Conservation (phyloP, 2,888 invertebrate species). For the Eulithis testata region DNA sequence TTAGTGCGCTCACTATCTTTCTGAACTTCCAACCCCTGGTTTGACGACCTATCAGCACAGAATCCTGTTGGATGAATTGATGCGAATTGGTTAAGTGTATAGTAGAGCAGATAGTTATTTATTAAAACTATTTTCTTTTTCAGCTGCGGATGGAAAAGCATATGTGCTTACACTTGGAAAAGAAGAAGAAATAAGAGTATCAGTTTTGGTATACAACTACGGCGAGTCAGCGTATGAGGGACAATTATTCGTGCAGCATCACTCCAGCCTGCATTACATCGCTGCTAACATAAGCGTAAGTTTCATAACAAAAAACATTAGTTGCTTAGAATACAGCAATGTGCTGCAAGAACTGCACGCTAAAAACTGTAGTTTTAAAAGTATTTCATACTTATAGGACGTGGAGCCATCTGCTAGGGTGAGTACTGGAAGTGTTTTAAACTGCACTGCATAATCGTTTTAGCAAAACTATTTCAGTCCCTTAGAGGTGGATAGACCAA, state of each 20-base stretch:
- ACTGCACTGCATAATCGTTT: constrained; percentile 22
- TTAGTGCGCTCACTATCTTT: neutral
- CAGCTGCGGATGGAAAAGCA: constrained; percentile 70
- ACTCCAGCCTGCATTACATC: constrained; percentile 91
- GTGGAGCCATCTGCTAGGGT: constrained; percentile 20
- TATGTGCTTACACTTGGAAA: constrained; percentile 88
- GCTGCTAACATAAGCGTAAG: constrained; percentile 88
- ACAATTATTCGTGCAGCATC: constrained; percentile 91
- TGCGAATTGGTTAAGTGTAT: no score
- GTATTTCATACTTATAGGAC: constrained; percentile 24
- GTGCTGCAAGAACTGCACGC: no score
- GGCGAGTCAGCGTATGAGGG: constrained; percentile 97
- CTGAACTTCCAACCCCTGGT: neutral
- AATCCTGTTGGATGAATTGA: no score
- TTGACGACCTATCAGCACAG: no score
- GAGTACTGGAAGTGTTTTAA: constrained; percentile 21
- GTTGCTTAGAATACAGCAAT: no score
- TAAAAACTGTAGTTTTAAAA: constrained; percentile 1
- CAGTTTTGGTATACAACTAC: constrained; percentile 89
- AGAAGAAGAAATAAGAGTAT: constrained; percentile 90
- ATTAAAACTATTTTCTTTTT: constrained; percentile 35
- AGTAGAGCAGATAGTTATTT: no score
- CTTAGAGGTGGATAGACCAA: constrained; percentile 1
- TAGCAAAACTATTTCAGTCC: constrained; percentile 6
- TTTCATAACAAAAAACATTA: constrained; percentile 27